Conservation (phyloP, 2,113 vertebrate genomes). For the Pheucticus melanocephalus region DNA sequence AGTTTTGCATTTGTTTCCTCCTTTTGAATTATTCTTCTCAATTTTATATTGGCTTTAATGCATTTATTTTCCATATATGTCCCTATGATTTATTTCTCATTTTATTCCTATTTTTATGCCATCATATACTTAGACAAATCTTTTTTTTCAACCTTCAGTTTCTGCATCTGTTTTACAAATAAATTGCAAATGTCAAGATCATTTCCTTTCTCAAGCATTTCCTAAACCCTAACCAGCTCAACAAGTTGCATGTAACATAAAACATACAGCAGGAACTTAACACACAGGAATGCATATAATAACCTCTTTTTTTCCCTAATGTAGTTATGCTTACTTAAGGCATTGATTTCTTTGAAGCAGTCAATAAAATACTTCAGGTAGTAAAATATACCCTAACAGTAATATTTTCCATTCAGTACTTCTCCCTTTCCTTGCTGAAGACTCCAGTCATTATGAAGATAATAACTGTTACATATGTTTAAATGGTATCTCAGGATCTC, state of each 20-base stretch:
- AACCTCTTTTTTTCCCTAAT: not conserved
- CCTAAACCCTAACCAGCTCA: constrained; percentile 30
- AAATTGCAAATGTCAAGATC: constrained; percentile 10
- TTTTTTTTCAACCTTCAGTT: not conserved
- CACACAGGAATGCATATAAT: not conserved
- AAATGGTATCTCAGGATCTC: not conserved
- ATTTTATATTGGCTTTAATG: not conserved
- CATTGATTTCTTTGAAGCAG: constrained; percentile 17
- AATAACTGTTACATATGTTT: not conserved
- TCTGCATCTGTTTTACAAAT: constrained; percentile 19
- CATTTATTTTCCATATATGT: not conserved
- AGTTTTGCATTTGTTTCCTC: not conserved
- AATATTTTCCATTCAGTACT: not conserved
- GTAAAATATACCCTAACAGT: not conserved
- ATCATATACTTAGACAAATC: not conserved
- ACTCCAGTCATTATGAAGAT: not conserved
- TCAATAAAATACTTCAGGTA: constrained; percentile 9
- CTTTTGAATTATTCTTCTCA: not conserved
- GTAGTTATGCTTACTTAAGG: constrained; percentile 10
- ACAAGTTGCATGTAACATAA: not conserved
- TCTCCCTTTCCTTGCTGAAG: not conserved
- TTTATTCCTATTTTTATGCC: constrained; percentile 6
- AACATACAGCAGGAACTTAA: constrained; percentile 14
- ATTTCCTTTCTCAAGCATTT: constrained; percentile 38
- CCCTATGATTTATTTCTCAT: not conserved